Conservation (phyloP, 2,888 invertebrate genomes). For the Blastobasis lacticolella region DNA sequence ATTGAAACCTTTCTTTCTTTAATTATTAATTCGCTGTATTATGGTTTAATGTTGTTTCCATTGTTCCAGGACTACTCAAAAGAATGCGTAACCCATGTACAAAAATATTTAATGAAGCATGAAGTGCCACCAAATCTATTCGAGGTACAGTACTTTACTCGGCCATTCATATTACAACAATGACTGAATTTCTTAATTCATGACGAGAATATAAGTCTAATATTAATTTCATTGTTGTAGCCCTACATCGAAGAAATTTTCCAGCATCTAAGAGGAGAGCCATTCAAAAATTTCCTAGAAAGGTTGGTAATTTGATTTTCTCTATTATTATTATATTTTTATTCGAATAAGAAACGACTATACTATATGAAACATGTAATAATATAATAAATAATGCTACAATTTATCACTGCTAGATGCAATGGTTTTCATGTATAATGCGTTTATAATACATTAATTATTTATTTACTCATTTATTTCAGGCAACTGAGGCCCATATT, state of each 20-base stretch:
- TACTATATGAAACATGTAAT: too few relatives aligned
- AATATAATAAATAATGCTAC: too few relatives aligned
- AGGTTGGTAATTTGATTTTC: constrained; percentile 78
- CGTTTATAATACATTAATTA: too few relatives aligned
- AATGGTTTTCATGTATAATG: too few relatives aligned
- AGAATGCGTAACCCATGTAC: constrained; percentile 97
- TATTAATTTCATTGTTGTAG: constrained; percentile 75
- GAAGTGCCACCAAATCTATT: constrained; percentile 98
- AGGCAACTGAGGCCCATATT: too few relatives aligned
- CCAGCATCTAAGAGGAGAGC: constrained; percentile 95
- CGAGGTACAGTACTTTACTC: constrained; percentile 79
- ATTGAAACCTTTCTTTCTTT: too few relatives aligned
- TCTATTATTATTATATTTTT: neutral
- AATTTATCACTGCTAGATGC: too few relatives aligned
- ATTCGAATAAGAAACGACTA: too few relatives aligned
- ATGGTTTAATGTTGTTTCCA: neutral
- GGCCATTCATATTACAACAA: too few relatives aligned
- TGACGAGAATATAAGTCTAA: constrained; percentile 7
- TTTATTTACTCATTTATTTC: too few relatives aligned
- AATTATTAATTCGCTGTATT: too few relatives aligned
- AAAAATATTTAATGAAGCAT: constrained; percentile 97
- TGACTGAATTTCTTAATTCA: neutral
- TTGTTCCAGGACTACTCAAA: constrained; percentile 95
- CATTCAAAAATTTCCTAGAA: constrained; percentile 98
- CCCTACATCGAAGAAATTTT: constrained; percentile 99